Conservation (phyloP, 2,888 invertebrate species). For the Pristionchus exspectatus region DNA sequence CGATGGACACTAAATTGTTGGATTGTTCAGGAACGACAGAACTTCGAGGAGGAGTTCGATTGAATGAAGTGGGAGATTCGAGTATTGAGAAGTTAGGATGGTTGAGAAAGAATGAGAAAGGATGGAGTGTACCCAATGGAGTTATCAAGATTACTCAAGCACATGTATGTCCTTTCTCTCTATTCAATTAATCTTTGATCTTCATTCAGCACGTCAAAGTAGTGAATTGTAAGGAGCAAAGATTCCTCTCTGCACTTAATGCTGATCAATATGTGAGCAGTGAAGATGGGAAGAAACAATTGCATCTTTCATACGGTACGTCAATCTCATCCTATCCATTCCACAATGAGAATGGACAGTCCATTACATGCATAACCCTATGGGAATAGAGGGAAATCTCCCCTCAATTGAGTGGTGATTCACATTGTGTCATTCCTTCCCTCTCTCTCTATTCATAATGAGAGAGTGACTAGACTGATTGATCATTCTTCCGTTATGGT, state of each 20-base stretch:
- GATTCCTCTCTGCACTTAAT: conserved; percentile 13
- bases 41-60: conserved; percentile 34
- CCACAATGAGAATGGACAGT: not conserved
- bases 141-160: conserved; percentile 45
- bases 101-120: conserved; percentile 14
- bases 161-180: not conserved
- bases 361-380: not conserved
- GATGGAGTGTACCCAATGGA: conserved; percentile 42
- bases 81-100: conserved; percentile 51
- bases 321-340: not conserved
- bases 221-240: conserved; percentile 38
- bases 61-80: conserved; percentile 48
- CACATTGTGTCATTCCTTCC: conserved; percentile 8
- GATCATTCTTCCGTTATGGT: conserved; percentile 8
- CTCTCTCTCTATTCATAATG: conserved; percentile 38
- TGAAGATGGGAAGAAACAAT: not conserved
- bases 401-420: not conserved
- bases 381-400: not conserved
- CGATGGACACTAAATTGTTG: not conserved
- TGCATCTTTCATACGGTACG: not conserved
- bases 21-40: conserved; percentile 7
- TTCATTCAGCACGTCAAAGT: conserved; percentile 35
- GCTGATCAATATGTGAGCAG: conserved; percentile 31
- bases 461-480: conserved; percentile 3
- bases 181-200: not conserved